phyloP scores from a whole-genome alignment of 1,140 invertebrate genomes.

The Protaetia brevitarsis region DNA sequence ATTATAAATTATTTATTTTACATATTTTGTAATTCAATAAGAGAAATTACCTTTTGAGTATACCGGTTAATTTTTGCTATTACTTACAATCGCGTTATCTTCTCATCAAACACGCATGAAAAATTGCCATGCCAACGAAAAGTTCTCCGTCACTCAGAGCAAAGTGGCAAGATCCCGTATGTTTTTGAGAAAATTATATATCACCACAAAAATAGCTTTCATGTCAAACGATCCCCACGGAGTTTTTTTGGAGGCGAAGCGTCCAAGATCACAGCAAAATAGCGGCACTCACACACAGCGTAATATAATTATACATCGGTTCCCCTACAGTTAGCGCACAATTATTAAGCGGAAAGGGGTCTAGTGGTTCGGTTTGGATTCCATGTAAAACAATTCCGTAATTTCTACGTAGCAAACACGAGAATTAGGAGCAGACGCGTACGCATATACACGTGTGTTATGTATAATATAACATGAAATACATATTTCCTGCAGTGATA shows the following conservation, averaged over 20 bases:
- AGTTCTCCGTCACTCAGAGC: no score
- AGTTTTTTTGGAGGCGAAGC: neutral
- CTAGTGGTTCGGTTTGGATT: neutral
- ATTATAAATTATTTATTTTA: no score
- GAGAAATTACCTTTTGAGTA: no score
- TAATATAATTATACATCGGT: conserved; percentile 5
- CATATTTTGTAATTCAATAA: no score
- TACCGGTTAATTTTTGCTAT: no score
- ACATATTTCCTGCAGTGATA: conserved; percentile 28
- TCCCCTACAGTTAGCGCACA: neutral
- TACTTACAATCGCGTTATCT: no score
- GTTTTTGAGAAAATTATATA: neutral
- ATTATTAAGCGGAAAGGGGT: conserved; percentile 10
- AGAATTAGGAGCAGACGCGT: conserved; percentile 9
- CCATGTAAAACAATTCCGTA: conserved; percentile 27
- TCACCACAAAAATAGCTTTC: neutral
- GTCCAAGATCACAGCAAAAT: neutral
- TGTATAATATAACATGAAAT: conserved; percentile 17
- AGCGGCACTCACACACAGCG: neutral
- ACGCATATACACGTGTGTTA: conserved; percentile 21
- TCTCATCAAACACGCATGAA: no score
- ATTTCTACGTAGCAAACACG: neutral
- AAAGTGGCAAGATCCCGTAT: no score
- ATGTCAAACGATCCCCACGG: neutral
- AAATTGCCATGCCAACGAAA: no score